Percentiles rank a stretch among this genome's conserved stretches.
Evolutionary conservation across 2,888 invertebrate species (phyloP).

Genomic region (Colostygia pectinataria): DNA sequence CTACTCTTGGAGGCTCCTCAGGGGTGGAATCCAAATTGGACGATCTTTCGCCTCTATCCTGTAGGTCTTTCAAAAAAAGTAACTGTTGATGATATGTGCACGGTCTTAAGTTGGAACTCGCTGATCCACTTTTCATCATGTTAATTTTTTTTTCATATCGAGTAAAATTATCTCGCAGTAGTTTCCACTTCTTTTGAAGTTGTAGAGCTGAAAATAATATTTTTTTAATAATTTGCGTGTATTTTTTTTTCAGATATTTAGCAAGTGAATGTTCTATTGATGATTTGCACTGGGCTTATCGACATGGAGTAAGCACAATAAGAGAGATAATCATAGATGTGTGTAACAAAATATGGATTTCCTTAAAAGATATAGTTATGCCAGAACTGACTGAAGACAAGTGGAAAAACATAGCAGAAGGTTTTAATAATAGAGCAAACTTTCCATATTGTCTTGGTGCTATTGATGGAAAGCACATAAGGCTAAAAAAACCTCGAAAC

Average conservation of each 20-base stretch:
- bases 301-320: slow-evolving; percentile 16
- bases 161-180: slow-evolving; percentile 16
- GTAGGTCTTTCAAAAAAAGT: slow-evolving; percentile 3
- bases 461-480: slow-evolving; percentile 38
- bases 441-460: slow-evolving; percentile 28
- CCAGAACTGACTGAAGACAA: slow-evolving; percentile 11
- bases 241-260: slow-evolving; percentile 22
- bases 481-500: slow-evolving; percentile 28
- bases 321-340: slow-evolving; percentile 19
- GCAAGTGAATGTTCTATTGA: slow-evolving; percentile 18
- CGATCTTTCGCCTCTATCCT: slow-evolving; percentile 7
- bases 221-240: slow-evolving; percentile 4
- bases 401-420: neutral
- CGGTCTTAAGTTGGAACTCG: slow-evolving; percentile 11
- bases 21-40: slow-evolving; percentile 10
- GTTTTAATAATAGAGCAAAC: slow-evolving; percentile 3
- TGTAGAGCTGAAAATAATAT: slow-evolving; percentile 21
- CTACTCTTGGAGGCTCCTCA: slow-evolving; percentile 7
- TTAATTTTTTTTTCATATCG: slow-evolving; percentile 18
- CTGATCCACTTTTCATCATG: slow-evolving; percentile 19
- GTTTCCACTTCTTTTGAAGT: slow-evolving; percentile 21
- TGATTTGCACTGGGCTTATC: slow-evolving; percentile 10
- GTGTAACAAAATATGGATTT: slow-evolving; percentile 18
- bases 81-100: neutral
- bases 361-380: slow-evolving; percentile 17